phyloP scores from a whole-genome alignment of 2,113 vertebrate species.

The Sebastes fasciatus region DNA sequence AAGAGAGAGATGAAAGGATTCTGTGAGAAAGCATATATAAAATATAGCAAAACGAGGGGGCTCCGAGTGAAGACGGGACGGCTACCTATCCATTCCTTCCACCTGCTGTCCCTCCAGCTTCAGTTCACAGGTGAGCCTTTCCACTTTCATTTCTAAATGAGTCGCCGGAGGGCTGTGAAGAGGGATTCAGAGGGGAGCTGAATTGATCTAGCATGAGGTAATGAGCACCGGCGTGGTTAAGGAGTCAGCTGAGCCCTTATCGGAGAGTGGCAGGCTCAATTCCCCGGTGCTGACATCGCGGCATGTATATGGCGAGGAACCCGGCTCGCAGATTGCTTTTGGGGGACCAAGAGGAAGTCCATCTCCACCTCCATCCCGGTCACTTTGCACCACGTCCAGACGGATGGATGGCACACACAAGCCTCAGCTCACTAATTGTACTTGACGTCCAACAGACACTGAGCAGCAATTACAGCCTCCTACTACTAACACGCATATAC shows the following conservation, averaged over 20 bases:
- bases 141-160: slow-evolving; percentile 60
- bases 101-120: slow-evolving; percentile 32
- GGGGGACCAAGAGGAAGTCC: slow-evolving; percentile 16
- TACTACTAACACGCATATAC: not conserved
- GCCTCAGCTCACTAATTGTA: slow-evolving; percentile 25
- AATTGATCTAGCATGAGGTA: slow-evolving; percentile 44
- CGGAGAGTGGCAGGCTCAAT: slow-evolving; percentile 57
- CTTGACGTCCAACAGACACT: slow-evolving; percentile 30
- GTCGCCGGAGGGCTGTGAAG: slow-evolving; percentile 24
- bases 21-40: not conserved
- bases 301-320: slow-evolving; percentile 9
- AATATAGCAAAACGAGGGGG: slow-evolving; percentile 4
- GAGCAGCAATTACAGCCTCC: slow-evolving; percentile 5
- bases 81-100: slow-evolving; percentile 4
- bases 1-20: slow-evolving; percentile 22
- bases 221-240: slow-evolving; percentile 57
- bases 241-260: slow-evolving; percentile 60
- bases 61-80: not conserved
- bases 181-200: slow-evolving; percentile 16
- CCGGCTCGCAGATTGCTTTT: slow-evolving; percentile 29
- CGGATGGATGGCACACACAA: slow-evolving; percentile 1
- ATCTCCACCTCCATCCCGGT: slow-evolving; percentile 33
- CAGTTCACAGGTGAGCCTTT: slow-evolving; percentile 55
- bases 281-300: slow-evolving; percentile 37
- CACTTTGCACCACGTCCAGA: slow-evolving; percentile 15